These are phyloP conservation scores for Brachionus manjavacas DNA, from an alignment of 1,140 invertebrate genomes.

Conservation along the genomic window DNA sequence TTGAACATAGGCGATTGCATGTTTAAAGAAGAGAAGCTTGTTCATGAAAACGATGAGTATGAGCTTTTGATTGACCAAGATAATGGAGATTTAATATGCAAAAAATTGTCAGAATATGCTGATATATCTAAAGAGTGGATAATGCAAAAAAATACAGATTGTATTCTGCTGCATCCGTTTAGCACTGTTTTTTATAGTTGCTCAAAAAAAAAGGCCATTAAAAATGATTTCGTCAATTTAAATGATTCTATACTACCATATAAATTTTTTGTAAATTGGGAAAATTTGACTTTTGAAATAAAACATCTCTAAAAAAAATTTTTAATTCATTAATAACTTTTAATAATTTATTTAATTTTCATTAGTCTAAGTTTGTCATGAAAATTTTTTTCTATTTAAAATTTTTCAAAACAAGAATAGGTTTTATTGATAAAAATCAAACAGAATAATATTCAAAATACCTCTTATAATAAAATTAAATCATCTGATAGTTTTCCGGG, in stretches of 20 bases:
- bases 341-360: too few relatives aligned
- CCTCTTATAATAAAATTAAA: too few relatives aligned
- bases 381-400: too few relatives aligned
- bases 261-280: conserved; percentile 32
- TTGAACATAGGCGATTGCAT: conserved; percentile 4
- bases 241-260: not conserved
- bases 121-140: not conserved
- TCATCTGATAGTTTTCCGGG: too few relatives aligned
- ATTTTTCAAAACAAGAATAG: too few relatives aligned
- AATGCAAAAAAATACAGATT: not conserved
- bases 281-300: conserved; percentile 26
- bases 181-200: not conserved
- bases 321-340: too few relatives aligned
- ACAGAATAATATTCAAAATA: too few relatives aligned
- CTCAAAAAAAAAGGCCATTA: conserved; percentile 3
- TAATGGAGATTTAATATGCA: not conserved
- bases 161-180: conserved; percentile 2
- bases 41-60: conserved; percentile 21
- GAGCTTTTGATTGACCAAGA: not conserved
- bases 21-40: conserved; percentile 16
- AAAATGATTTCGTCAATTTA: not conserved
- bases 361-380: too few relatives aligned
- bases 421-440: too few relatives aligned
- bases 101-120: not conserved
- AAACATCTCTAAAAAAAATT: too few relatives aligned